A percentile compares a stretch with the other conserved stretches of the same genome.
phyloP scores from a whole-genome alignment of 2,888 invertebrate genomes.

The Euzophera pinguis region DNA sequence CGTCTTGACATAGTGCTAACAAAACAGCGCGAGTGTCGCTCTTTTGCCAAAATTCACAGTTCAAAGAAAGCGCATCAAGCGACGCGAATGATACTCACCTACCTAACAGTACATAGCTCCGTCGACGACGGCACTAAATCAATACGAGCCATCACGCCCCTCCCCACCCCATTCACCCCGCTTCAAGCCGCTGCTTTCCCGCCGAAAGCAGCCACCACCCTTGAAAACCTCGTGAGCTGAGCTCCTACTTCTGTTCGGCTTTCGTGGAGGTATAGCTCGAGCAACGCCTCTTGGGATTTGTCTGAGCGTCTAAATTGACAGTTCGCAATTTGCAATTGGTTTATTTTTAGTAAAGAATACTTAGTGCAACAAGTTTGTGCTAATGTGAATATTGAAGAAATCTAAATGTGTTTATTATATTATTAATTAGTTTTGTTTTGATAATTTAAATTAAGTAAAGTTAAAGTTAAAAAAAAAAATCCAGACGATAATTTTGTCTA shows the following conservation, averaged over 20 bases:
- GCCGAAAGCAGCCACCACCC: slow-evolving; percentile 79
- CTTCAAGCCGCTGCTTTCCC: slow-evolving; percentile 69
- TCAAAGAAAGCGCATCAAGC: slow-evolving; percentile 77
- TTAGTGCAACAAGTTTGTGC: slow-evolving; percentile 23
- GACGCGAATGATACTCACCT: slow-evolving; percentile 65
- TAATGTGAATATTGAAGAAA: too few relatives aligned
- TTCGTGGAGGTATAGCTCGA: slow-evolving; percentile 74
- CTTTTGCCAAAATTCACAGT: slow-evolving; percentile 27
- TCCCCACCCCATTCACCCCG: slow-evolving; percentile 41
- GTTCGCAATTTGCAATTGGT: slow-evolving; percentile 61
- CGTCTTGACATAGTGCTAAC: not conserved
- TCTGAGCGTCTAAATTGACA: slow-evolving; percentile 65
- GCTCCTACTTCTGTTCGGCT: slow-evolving; percentile 81
- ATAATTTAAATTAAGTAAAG: too few relatives aligned
- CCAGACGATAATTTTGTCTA: too few relatives aligned
- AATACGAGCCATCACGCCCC: slow-evolving; percentile 79
- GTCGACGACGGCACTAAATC: slow-evolving; percentile 81
- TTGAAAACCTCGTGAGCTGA: slow-evolving; percentile 79
- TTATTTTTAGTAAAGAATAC: slow-evolving; percentile 30
- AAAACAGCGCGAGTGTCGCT: slow-evolving; percentile 23
- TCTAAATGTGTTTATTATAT: too few relatives aligned
- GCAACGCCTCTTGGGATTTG: slow-evolving; percentile 76
- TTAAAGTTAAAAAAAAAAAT: too few relatives aligned
- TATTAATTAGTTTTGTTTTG: too few relatives aligned
- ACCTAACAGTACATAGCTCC: slow-evolving; percentile 73